phyloP scores from a whole-genome alignment of 2,888 invertebrate species.

The Spodoptera littoralis region DNA sequence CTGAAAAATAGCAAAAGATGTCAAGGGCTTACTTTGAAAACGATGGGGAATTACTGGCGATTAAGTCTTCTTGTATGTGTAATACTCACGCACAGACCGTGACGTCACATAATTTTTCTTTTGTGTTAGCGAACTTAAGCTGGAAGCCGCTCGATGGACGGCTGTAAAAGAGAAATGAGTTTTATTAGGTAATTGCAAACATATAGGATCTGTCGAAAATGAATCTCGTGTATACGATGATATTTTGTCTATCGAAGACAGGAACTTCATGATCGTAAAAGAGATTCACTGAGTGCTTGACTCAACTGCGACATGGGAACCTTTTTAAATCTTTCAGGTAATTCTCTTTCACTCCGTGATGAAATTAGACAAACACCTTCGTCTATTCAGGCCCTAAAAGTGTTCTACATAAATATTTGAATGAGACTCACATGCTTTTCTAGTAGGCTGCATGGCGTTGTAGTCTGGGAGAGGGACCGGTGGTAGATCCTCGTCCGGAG shows the following conservation, averaged over 20 bases:
- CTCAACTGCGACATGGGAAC: too few relatives aligned
- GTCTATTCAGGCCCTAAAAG: too few relatives aligned
- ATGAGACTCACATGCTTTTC: slow-evolving; percentile 76
- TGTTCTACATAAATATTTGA: slow-evolving; percentile 18
- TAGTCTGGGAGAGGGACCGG: slow-evolving; percentile 90
- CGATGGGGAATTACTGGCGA: slow-evolving; percentile 25
- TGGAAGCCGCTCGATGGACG: slow-evolving; percentile 79
- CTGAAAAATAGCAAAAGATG: slow-evolving; percentile 15
- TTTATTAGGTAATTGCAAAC: background rate
- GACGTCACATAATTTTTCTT: slow-evolving; percentile 70
- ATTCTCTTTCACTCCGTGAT: too few relatives aligned
- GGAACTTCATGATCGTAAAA: too few relatives aligned
- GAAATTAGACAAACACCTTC: too few relatives aligned
- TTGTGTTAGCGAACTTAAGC: slow-evolving; percentile 75
- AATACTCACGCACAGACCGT: slow-evolving; percentile 72
- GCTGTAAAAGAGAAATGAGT: slow-evolving; percentile 63
- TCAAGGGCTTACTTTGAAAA: slow-evolving; percentile 47
- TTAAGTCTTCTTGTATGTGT: slow-evolving; percentile 59
- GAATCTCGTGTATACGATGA: too few relatives aligned
- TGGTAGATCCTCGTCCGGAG: slow-evolving; percentile 88
- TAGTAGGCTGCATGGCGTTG: slow-evolving; percentile 80
- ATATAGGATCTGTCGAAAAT: background rate
- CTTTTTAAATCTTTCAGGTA: too few relatives aligned
- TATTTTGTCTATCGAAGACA: too few relatives aligned
- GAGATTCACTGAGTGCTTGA: too few relatives aligned